These are phyloP conservation scores for Andrena praecox DNA, from an alignment of 2,888 invertebrate species.

Conservation along the genomic window DNA sequence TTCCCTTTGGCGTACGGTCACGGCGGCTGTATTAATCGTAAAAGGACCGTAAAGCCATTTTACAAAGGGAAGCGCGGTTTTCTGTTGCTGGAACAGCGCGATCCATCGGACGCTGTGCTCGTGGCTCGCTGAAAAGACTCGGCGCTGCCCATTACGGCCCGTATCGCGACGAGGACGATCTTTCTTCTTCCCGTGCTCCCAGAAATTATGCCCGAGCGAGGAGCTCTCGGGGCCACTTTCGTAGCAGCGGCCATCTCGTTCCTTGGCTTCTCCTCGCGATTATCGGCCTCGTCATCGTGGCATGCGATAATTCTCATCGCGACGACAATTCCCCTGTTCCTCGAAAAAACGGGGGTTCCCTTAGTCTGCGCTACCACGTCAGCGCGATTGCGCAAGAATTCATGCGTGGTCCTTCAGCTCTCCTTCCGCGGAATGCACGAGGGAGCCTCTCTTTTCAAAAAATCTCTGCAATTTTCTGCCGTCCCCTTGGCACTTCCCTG, in stretches of 20 bases:
- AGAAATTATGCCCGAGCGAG: slow-evolving; percentile 54
- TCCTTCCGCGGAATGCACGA: background rate
- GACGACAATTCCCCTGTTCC: slow-evolving; percentile 50
- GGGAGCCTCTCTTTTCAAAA: background rate
- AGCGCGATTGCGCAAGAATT: slow-evolving; percentile 7
- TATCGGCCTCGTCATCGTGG: slow-evolving; percentile 70
- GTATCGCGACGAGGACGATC: slow-evolving; percentile 52
- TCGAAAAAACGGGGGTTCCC: slow-evolving; percentile 14
- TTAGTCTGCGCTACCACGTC: background rate
- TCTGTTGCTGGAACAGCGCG: background rate
- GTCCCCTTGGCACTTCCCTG: no score
- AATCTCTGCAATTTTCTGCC: no score
- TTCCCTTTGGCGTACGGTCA: slow-evolving; percentile 35
- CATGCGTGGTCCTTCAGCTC: background rate
- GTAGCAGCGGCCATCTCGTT: slow-evolving; percentile 21
- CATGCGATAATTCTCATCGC: slow-evolving; percentile 59
- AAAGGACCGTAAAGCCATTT: slow-evolving; percentile 58
- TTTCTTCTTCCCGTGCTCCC: slow-evolving; percentile 41
- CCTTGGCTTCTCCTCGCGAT: slow-evolving; percentile 43
- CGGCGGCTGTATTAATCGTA: slow-evolving; percentile 59
- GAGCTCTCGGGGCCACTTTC: slow-evolving; percentile 36
- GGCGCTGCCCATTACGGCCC: slow-evolving; percentile 43
- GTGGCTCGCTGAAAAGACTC: slow-evolving; percentile 28
- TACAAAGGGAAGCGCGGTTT: slow-evolving; percentile 46
- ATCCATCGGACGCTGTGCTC: slow-evolving; percentile 12